phyloP scores from a whole-genome alignment of 30 jellyfish, hydroid and myxozoan species.

The Aurelia aurita complex sp. Pacific region DNA sequence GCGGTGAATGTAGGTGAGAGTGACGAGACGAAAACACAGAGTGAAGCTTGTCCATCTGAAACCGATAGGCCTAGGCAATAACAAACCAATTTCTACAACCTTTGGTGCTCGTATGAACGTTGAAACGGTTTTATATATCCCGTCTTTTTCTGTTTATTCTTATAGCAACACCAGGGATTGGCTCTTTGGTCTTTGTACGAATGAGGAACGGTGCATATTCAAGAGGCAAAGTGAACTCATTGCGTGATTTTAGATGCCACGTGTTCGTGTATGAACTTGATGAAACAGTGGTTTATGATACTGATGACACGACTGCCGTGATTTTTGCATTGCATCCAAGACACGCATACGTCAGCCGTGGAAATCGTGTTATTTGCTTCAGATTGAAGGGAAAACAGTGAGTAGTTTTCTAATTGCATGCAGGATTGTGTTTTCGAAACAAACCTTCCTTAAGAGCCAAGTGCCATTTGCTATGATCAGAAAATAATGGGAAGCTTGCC shows the following conservation, averaged over 20 bases:
- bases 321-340: constrained; percentile 81
- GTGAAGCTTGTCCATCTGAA: too few relatives aligned
- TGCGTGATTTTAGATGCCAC: constrained; percentile 67
- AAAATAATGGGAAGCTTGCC: too few relatives aligned
- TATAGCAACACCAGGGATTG: constrained; percentile 85
- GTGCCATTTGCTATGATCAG: too few relatives aligned
- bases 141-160: background rate
- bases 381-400: constrained; percentile 71
- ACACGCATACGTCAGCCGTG: constrained; percentile 60
- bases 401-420: background rate
- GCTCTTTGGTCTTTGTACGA: constrained; percentile 92
- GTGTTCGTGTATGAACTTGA: constrained; percentile 68
- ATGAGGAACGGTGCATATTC: constrained; percentile 84
- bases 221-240: constrained; percentile 73
- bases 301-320: constrained; percentile 95
- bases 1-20: too few relatives aligned
- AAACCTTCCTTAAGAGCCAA: too few relatives aligned
- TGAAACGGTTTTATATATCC: too few relatives aligned
- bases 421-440: too few relatives aligned
- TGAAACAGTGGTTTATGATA: constrained; percentile 77
- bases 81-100: too few relatives aligned
- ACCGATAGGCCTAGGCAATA: too few relatives aligned
- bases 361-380: constrained; percentile 65
- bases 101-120: too few relatives aligned
- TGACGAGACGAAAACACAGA: too few relatives aligned